A percentile compares a stretch with the other conserved stretches of the same genome.
Evolutionary conservation across 2,113 vertebrate species (phyloP).

Genomic region (Leucoraja erinaceus): DNA sequence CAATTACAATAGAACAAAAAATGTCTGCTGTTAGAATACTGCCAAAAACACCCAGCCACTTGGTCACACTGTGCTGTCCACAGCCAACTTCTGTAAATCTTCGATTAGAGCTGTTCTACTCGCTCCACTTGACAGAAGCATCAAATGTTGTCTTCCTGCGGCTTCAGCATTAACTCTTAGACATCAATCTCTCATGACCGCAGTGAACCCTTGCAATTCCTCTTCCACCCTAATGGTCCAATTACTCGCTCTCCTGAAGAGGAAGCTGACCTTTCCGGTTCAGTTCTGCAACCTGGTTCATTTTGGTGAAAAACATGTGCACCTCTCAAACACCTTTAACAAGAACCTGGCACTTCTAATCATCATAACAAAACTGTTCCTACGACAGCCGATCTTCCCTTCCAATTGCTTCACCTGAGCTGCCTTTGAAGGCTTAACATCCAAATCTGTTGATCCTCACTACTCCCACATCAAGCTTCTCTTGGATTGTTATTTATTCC

Average conservation of each 20-base stretch:
- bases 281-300: not conserved
- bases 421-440: not conserved
- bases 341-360: not conserved
- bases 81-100: not conserved
- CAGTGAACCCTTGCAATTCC: slow-evolving; percentile 8
- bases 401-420: not conserved
- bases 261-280: not conserved
- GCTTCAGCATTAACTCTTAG: not conserved
- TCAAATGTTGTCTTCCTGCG: not conserved
- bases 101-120: not conserved
- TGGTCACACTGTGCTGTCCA: not conserved
- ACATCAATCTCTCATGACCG: slow-evolving; percentile 10
- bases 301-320: not conserved
- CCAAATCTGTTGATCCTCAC: too few relatives aligned
- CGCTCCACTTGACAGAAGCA: not conserved
- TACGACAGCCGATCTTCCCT: not conserved
- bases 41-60: not conserved
- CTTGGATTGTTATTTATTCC: not conserved
- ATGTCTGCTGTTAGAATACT: not conserved
- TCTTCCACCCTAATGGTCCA: slow-evolving; percentile 1
- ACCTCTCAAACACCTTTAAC: not conserved
- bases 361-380: not conserved
- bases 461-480: not conserved
- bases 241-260: slow-evolving; percentile 12
- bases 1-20: not conserved